Evolutionary conservation across 2,113 vertebrate species (phyloP).

Genomic region (Mustelus asterias): DNA sequence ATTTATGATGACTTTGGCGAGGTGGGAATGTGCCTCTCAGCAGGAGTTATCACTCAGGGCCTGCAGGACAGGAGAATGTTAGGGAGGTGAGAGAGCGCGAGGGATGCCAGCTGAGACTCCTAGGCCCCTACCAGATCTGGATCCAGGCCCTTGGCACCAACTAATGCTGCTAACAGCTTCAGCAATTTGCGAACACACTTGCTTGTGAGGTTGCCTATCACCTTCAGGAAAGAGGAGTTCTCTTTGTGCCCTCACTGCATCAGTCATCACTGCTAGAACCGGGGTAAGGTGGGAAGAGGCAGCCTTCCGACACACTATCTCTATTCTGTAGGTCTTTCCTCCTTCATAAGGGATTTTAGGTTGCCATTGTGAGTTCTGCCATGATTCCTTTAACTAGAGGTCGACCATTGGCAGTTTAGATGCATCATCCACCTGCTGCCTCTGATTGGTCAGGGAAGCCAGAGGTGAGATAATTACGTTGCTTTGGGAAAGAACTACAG

Average conservation of each 20-base stretch:
- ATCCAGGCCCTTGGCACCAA: neutral
- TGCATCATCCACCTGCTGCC: neutral
- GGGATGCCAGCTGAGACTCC: neutral
- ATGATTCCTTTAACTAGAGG: neutral
- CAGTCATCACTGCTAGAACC: neutral
- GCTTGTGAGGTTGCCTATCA: neutral
- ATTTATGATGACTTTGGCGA: no score
- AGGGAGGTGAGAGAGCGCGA: neutral
- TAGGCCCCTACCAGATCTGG: neutral
- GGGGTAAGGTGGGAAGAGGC: neutral
- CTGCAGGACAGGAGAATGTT: neutral
- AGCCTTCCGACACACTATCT: neutral
- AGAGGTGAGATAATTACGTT: no score
- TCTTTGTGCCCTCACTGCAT: neutral
- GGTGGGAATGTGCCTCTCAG: neutral
- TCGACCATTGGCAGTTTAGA: neutral
- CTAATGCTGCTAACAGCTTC: neutral
- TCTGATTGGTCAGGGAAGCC: no score
- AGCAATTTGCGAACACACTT: neutral
- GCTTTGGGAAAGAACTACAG: no score
- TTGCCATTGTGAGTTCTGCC: neutral
- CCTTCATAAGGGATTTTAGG: neutral
- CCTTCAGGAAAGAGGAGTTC: neutral
- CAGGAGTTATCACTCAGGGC: neutral
- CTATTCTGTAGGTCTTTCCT: neutral